Evolutionary conservation across 2,113 vertebrate genomes (phyloP), one percentile per base, ranked within the genome.

Genomic region (Aspidoscelis tigris): DNA sequence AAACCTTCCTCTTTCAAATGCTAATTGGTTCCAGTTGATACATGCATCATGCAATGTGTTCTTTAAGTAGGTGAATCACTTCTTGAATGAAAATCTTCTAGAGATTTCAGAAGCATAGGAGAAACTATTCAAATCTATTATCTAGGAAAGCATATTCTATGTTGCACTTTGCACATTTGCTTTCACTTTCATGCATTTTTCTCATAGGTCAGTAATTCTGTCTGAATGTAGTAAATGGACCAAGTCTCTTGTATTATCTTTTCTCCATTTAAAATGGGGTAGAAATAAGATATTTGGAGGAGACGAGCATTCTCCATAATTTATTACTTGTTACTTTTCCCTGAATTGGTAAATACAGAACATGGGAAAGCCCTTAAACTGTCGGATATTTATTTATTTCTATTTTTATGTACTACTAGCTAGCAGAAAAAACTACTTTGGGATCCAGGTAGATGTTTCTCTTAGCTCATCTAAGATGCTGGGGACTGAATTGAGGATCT

Each of bases 1-100:
- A 94, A 93, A 88, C 89, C 88, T 93, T 94, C 92, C 90, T 92
- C 80, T 91, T 92, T 89, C 70, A 83, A 90, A 89, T 86, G 88
- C 84, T 91, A 93, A 92, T 91, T 91, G 76, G 83, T 94, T 93
- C 91, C 93, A 93, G 90, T 84, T 86, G 83, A 89, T 76, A 61
- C 76, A 64, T 73, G 33, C 77, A 61, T 80, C 24, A 69, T 79
- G 41, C 41, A 53, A 89, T 90, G 22, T n/a, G 80, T 61, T 61
- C 58, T 18, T 61, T 61, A 61, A 41, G 1, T 76, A 91, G 80
- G 88, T 90, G 84, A 88, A 70, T 89, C 4, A 78, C 87, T 86
- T 90, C 41, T 87, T 84, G 76, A 83, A 85, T 68, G 79, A 80
- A 91, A 89, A 84, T 61, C 84, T 20, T 26, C 86, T 20, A 55